phyloP scores from a whole-genome alignment of 1,140 invertebrate species.

The Drosophila eugracilis region DNA sequence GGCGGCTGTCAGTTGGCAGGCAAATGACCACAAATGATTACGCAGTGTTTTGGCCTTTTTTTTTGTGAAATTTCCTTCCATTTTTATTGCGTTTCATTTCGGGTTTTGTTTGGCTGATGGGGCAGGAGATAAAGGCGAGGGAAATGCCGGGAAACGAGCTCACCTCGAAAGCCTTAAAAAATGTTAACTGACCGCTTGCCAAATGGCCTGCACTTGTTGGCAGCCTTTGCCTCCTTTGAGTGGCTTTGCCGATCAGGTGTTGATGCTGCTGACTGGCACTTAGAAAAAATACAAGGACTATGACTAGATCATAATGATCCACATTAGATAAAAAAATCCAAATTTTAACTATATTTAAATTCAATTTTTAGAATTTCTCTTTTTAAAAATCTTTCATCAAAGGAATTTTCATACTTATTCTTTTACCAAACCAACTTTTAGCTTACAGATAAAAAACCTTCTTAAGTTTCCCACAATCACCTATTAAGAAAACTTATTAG shows the following conservation, averaged over 20 bases:
- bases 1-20: constrained; percentile 45
- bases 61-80: constrained; percentile 51
- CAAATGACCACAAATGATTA: constrained; percentile 78
- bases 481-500: too few relatives aligned
- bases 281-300: neutral
- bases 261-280: constrained; percentile 49
- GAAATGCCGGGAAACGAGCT: constrained; percentile 71
- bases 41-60: constrained; percentile 55
- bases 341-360: too few relatives aligned
- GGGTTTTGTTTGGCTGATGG: constrained; percentile 5
- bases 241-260: constrained; percentile 70
- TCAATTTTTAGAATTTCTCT: too few relatives aligned
- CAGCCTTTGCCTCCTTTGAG: constrained; percentile 25
- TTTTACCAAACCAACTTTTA: neutral
- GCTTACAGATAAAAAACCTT: too few relatives aligned
- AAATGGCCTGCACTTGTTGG: constrained; percentile 72
- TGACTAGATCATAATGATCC: neutral
- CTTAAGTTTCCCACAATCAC: neutral
- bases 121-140: constrained; percentile 28
- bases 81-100: neutral
- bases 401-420: too few relatives aligned
- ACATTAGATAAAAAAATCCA: neutral
- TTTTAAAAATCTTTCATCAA: too few relatives aligned
- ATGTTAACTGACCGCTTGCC: constrained; percentile 50
- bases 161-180: constrained; percentile 54